Evolutionary conservation across 1,140 invertebrate species (phyloP), one percentile per base, ranked within the genome.

Genomic region (Drosophila athabasca): DNA sequence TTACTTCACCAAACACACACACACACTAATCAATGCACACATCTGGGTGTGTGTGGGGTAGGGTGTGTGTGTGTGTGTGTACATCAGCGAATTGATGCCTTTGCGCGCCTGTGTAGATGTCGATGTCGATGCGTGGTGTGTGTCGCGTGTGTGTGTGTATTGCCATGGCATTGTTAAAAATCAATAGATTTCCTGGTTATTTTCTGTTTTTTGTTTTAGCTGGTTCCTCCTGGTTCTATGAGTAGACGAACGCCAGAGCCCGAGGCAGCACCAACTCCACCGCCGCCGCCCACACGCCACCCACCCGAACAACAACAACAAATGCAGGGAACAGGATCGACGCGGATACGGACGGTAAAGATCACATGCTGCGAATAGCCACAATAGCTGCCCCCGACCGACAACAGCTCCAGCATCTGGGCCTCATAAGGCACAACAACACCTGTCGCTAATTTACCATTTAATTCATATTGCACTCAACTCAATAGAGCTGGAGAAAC

Each of bases 141-240:
- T 39, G 43, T 67, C 17, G 17, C 17, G 51, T 55, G 59, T 79
- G 45, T 72, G 45, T 55, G 59, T 73, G 41, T 78, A 59, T 76
- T 39, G 35, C 39, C 52, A 74, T 55, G 44, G 70, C 78, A 83
- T 84, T 84, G 81, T 80, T 80, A 84, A 84, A 84, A 84, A 84
- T 84, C 81, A 84, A 84, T 84, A 85, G 73, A 76, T 80, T 76
- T 76, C 35, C 50, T 55, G 58, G 43, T 72, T 64, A 31, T 78
- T 73, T 70, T 70, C 55, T 48, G 26, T n/a, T 57, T 35, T 19
- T 6, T 51, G 19, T 65, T 24, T 35, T 46, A 60, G 66, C 65
- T 59, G 53, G 53, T 51, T 60, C 46, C 54, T 45, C 43, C 17
- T 44, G 41, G 17, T 44, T 39, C 11, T 1, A 39, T 39, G 35